A percentile compares a stretch with the other conserved stretches of the same genome.
Conservation (phyloP, 2,797 vertebrate species). For the Netta rufina region DNA sequence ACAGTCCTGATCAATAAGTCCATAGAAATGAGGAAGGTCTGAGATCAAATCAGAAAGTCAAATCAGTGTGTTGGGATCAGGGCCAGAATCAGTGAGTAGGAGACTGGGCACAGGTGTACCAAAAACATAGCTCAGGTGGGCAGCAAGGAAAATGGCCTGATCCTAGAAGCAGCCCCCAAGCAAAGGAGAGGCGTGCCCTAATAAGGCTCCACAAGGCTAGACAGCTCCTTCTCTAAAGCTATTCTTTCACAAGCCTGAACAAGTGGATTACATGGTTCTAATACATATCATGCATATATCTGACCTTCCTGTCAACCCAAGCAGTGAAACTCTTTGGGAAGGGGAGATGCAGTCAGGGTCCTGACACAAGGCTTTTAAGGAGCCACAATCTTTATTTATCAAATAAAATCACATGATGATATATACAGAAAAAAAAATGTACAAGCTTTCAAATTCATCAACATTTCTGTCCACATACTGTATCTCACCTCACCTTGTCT, state of each 20-base stretch:
- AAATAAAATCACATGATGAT: neutral
- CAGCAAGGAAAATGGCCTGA: neutral
- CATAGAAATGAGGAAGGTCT: accelerated
- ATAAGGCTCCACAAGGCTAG: accelerated
- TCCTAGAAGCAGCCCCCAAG: neutral
- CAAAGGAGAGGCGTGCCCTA: neutral
- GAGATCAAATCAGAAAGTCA: neutral
- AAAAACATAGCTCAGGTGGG: neutral
- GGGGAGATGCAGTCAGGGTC: neutral
- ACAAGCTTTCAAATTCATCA: accelerated
- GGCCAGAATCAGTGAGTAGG: neutral
- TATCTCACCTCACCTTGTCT: neutral
- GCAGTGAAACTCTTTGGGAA: neutral
- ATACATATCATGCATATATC: neutral
- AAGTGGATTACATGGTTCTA: neutral
- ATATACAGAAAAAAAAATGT: neutral
- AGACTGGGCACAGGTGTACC: neutral
- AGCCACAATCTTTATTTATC: neutral
- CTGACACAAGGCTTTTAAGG: neutral
- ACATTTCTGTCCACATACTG: neutral
- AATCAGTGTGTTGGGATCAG: neutral
- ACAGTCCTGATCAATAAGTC: neutral
- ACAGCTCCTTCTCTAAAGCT: neutral
- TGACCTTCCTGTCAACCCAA: neutral
- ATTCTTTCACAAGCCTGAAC: neutral